These are phyloP conservation scores for Solenodon paradoxus DNA, from an alignment of 2,113 vertebrate species.

Conservation along the genomic window DNA sequence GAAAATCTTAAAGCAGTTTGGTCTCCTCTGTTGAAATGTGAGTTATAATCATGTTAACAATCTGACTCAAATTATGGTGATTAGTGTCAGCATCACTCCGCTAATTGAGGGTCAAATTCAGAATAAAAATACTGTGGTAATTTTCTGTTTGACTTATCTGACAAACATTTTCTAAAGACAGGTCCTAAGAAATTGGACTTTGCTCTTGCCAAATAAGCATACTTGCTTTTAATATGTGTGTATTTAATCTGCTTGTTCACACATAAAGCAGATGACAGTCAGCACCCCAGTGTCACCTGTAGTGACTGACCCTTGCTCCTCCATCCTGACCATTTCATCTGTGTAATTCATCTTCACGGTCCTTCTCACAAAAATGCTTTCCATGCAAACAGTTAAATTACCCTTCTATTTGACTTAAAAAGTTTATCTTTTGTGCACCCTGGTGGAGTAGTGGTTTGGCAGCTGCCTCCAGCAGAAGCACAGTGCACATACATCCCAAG, in stretches of 20 bases:
- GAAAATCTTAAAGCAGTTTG: constrained; percentile 10
- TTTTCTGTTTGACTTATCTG: not conserved
- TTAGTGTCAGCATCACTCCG: not conserved
- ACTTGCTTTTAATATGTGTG: not conserved
- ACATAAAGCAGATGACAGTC: not conserved
- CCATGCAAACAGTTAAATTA: not conserved
- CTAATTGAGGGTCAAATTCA: not conserved
- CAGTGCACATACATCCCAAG: no score
- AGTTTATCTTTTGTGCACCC: no score
- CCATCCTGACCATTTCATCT: rapidly evolving
- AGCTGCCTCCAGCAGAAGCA: no score
- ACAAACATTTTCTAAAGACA: not conserved
- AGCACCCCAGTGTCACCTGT: no score
- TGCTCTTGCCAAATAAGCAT: not conserved
- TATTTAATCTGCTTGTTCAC: not conserved
- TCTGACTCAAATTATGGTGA: not conserved
- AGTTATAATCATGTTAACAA: not conserved
- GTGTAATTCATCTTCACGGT: not conserved
- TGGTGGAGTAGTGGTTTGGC: no score
- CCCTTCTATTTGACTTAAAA: no score
- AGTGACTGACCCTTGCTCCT: no score
- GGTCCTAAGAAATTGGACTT: not conserved
- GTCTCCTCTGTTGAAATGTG: not conserved
- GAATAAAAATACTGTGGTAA: not conserved
- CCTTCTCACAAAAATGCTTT: not conserved